Conservation (phyloP, 2,797 vertebrate genomes). For the Acanthurus lineatus region DNA sequence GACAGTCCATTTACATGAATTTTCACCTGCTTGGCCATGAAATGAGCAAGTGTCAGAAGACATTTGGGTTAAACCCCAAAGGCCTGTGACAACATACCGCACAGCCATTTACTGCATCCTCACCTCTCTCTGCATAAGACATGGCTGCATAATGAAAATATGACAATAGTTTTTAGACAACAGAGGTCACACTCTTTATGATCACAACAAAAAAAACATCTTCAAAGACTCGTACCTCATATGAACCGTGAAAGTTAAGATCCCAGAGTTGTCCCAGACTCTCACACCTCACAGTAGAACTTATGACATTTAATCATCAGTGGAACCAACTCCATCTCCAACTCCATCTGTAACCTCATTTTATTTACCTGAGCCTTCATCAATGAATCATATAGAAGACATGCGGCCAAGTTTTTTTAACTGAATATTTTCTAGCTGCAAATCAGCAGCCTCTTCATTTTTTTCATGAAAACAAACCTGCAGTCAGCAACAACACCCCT, state of each 20-base stretch:
- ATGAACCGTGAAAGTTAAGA: too few species aligned
- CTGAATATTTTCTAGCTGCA: conserved; percentile 14
- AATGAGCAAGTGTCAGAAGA: conserved; percentile 34
- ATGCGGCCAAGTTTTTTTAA: conserved; percentile 22
- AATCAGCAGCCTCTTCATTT: conserved; percentile 9
- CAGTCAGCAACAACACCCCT: conserved; percentile 9
- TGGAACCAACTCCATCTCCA: conserved; percentile 21
- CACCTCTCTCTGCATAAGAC: too few species aligned
- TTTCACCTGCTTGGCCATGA: conserved; percentile 21
- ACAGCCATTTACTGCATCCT: conserved; percentile 14
- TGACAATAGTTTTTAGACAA: background rate
- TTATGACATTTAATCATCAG: conserved; percentile 26
- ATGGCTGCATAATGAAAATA: background rate
- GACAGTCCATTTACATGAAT: background rate
- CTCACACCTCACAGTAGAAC: background rate
- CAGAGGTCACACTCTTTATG: background rate
- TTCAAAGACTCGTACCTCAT: too few species aligned
- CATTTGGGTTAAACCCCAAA: conserved; percentile 7
- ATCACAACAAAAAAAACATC: background rate
- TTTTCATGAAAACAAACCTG: conserved; percentile 16
- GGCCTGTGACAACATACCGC: background rate
- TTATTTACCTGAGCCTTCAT: conserved; percentile 25
- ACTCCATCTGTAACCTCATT: conserved; percentile 44
- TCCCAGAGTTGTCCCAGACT: background rate
- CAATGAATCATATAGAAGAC: conserved; percentile 25